Conservation (phyloP, 2,888 invertebrate genomes). For the Cryptus viduatorius region DNA sequence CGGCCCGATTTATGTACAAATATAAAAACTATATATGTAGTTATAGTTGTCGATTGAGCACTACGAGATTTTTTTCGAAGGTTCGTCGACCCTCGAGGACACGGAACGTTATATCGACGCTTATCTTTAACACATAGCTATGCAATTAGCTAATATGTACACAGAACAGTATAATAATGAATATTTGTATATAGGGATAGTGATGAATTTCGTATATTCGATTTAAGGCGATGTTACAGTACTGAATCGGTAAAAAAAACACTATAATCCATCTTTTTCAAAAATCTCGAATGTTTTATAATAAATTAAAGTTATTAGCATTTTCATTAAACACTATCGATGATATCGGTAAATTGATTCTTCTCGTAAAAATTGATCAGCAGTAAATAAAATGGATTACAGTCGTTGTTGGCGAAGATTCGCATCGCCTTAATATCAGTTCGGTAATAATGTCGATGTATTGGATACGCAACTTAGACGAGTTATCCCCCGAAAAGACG, state of each 20-base stretch:
- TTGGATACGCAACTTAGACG: constrained; percentile 18
- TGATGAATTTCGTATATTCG: not conserved
- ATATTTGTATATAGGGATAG: constrained; percentile 13
- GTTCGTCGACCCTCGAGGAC: constrained; percentile 21
- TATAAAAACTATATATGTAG: constrained; percentile 75
- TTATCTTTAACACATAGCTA: constrained; percentile 44
- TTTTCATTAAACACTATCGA: no score
- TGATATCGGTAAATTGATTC: no score
- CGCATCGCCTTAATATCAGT: constrained; percentile 14
- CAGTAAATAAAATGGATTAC: no score
- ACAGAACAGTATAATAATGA: constrained; percentile 34
- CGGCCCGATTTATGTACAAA: constrained; percentile 78
- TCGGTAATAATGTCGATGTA: constrained; percentile 7
- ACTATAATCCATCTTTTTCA: no score
- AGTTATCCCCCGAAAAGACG: not conserved
- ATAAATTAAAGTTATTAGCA: no score
- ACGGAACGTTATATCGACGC: constrained; percentile 42
- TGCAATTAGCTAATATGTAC: constrained; percentile 55
- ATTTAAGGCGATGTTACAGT: not conserved
- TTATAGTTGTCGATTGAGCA: constrained; percentile 22
- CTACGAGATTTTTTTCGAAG: not conserved
- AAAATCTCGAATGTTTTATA: no score
- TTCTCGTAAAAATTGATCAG: no score
- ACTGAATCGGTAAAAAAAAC: not conserved
- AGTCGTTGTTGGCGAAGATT: no score